Evolutionary conservation across 2,888 invertebrate species (phyloP).

Genomic region (Perizoma flavofasciatum): DNA sequence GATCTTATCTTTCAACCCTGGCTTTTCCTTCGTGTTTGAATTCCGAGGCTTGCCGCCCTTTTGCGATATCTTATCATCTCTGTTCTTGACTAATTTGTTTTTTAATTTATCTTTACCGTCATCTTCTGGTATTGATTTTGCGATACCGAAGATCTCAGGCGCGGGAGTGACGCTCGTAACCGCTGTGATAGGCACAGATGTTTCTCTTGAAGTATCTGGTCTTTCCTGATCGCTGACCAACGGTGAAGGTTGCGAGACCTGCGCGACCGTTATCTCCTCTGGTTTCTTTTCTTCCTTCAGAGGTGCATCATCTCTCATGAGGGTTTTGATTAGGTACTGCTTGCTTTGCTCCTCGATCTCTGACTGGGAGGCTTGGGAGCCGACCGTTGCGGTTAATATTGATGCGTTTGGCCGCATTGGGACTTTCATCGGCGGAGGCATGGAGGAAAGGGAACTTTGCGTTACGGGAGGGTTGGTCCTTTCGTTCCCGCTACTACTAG

Average conservation of each 20-base stretch:
- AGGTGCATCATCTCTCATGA: conserved; percentile 92
- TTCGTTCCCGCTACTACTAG: conserved; percentile 4
- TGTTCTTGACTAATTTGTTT: conserved; percentile 50
- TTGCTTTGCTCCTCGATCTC: conserved; percentile 87
- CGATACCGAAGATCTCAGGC: conserved; percentile 84
- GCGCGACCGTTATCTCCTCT: conserved; percentile 78
- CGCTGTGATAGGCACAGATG: conserved; percentile 27
- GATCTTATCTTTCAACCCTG: conserved; percentile 71
- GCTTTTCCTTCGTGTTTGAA: conserved; percentile 70
- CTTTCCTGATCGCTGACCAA: conserved; percentile 8
- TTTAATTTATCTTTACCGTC: conserved; percentile 58
- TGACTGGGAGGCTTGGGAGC: conserved; percentile 78
- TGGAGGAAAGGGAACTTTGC: conserved; percentile 43
- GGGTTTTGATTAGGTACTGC: conserved; percentile 94
- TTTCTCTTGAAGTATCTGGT: conserved; percentile 12
- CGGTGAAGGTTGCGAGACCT: conserved; percentile 32
- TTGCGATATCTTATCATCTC: conserved; percentile 63
- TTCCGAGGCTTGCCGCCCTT: conserved; percentile 73
- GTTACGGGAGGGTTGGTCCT: neutral
- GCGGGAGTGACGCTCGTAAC: conserved; percentile 44
- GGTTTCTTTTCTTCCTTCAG: conserved; percentile 82
- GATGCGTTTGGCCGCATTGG: conserved; percentile 60
- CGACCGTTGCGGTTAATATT: conserved; percentile 72
- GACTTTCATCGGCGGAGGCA: conserved; percentile 70
- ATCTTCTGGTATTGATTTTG: conserved; percentile 67